These are phyloP conservation scores for Sphaerodactylus townsendi DNA, from an alignment of 2,113 vertebrate genomes.

Conservation along the genomic window DNA sequence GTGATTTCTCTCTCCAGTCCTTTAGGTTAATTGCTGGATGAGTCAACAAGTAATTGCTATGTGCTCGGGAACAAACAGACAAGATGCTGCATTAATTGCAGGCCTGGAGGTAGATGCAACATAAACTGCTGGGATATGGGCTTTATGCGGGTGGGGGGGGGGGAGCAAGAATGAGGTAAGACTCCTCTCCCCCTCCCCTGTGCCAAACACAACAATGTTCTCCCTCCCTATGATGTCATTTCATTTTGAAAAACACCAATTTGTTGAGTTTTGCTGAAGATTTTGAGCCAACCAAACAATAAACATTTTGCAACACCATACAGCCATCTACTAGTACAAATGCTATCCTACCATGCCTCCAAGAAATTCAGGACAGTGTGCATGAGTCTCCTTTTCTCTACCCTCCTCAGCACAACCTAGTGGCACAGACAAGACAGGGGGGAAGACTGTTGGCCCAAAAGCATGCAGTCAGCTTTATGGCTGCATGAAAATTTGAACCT, in stretches of 20 bases:
- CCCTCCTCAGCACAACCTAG: too few relatives aligned
- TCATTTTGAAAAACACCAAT: background rate
- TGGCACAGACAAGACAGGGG: too few relatives aligned
- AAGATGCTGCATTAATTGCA: slow-evolving; percentile 17
- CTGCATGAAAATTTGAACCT: too few relatives aligned
- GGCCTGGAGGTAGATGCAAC: background rate
- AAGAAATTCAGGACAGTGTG: too few relatives aligned
- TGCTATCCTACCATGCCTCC: too few relatives aligned
- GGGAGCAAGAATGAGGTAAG: background rate
- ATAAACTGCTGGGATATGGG: background rate
- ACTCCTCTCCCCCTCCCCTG: too few relatives aligned
- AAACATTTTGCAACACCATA: background rate
- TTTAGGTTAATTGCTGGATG: background rate
- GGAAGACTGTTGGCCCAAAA: too few relatives aligned
- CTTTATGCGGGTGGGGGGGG: background rate
- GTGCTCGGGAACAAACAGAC: background rate
- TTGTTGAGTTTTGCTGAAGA: background rate
- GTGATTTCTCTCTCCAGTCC: background rate
- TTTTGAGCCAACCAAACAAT: background rate
- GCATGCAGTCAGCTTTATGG: too few relatives aligned
- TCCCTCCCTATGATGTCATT: background rate
- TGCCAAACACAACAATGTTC: background rate
- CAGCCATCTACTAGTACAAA: too few relatives aligned
- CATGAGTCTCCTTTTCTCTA: too few relatives aligned
- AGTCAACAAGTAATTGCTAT: slow-evolving; percentile 14